Conservation (phyloP, 1,140 invertebrate genomes). For the Pseudomyrmex flavicornis region DNA sequence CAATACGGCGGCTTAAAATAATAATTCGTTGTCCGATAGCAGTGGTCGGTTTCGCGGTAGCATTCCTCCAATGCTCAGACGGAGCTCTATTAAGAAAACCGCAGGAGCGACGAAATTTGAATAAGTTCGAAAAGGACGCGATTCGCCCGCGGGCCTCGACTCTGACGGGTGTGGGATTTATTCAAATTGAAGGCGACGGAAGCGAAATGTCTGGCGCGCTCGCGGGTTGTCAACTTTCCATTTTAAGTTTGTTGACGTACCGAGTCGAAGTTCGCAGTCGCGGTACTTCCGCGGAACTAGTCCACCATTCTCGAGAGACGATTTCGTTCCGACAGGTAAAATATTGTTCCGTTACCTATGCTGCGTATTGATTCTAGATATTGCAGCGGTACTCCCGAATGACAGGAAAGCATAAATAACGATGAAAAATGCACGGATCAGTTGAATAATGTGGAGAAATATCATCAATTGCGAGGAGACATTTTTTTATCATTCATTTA, state of each 20-base stretch:
- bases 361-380: conserved; percentile 55
- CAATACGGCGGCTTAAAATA: conserved; percentile 40
- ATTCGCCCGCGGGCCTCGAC: conserved; percentile 6
- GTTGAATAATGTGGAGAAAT: conserved; percentile 20
- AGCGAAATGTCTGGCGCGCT: conserved; percentile 73
- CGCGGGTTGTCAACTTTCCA: conserved; percentile 79
- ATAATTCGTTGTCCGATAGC: conserved; percentile 41
- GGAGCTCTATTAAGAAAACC: neutral
- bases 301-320: conserved; percentile 12
- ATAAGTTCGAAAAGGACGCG: conserved; percentile 78
- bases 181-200: conserved; percentile 80
- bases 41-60: neutral
- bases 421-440: conserved; percentile 26
- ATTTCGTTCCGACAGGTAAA: conserved; percentile 49
- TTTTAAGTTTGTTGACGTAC: conserved; percentile 77
- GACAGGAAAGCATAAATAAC: conserved; percentile 41
- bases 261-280: conserved; percentile 56
- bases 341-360: conserved; percentile 49
- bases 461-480: neutral
- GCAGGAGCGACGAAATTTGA: conserved; percentile 69
- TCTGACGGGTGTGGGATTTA: conserved; percentile 58
- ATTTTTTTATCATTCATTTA: neutral
- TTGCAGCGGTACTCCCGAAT: conserved; percentile 2
- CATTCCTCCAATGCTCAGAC: conserved; percentile 7
- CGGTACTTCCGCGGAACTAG: conserved; percentile 37